Evolutionary conservation across 2,888 invertebrate genomes (phyloP), one percentile per base, ranked within the genome.

Genomic region (Tetragnatha montana): DNA sequence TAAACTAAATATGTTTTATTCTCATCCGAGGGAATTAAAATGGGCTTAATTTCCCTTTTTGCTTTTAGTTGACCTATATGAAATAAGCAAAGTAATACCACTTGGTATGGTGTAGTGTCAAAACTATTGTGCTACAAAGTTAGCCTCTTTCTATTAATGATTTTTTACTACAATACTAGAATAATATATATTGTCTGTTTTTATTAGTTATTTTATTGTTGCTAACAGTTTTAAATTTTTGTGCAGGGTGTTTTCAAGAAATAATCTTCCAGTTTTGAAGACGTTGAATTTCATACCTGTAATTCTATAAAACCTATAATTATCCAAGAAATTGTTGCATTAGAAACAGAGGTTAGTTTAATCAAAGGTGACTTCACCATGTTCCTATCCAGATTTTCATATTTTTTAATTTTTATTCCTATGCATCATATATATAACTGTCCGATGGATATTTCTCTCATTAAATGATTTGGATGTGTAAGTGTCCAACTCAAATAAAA

Each of bases 271-370:
- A 75, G 8, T 17, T 12, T 60, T 8, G 21, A 22, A 22, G 6
- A 60, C 21, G 60, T 14, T 22, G 51, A 78, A 35, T 78, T 51
- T 19, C 17, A 12, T 12, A 14, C 78, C 60, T 60, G 35, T 60
- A 60, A 60, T 78, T 8, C 47, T 47, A 76, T 51, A 60, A 60
- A 60, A 22, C 78, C 17, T 78, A 60, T 78, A 78, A 47, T 60
- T 78, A 19, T 75, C 51, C 21, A 60, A 78, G 22, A 60, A 21
- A 78, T 51, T 73, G 12, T 74, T 50, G 73, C 82, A 60, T 82
- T 73, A 68, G 83, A 76, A 73, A 76, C 49, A 83, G 78, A 88
- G 88, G 88, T 88, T 88, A 88, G 88, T 88, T 82, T 82, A 68
- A 68, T 83, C 69, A 19, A 22, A 82, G 73, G 68, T 70, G 75